A percentile compares a stretch with the other conserved stretches of the same genome.
These are phyloP conservation scores for Cydia fagiglandana DNA, from an alignment of 1,140 invertebrate species.

Conservation along the genomic window DNA sequence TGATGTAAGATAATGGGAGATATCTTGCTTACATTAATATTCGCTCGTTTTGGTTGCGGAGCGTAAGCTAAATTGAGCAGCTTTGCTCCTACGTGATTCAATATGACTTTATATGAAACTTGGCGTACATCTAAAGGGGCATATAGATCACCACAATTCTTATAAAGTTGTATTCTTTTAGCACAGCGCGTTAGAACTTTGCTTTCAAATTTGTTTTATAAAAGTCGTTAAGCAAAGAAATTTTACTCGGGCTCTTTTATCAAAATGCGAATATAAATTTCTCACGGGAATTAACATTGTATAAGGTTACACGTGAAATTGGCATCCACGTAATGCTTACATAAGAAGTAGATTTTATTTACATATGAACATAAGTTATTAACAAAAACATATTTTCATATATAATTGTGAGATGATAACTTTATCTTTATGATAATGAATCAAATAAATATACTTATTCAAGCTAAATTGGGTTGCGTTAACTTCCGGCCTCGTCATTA, in stretches of 20 bases:
- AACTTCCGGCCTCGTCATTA: no score
- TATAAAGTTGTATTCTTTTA: background rate
- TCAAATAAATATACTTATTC: no score
- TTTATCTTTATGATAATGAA: no score
- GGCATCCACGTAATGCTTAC: background rate
- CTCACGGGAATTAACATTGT: background rate
- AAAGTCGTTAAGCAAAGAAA: constrained; percentile 3
- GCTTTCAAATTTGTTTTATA: background rate
- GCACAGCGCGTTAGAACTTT: background rate
- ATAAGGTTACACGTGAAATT: background rate
- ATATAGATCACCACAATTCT: background rate
- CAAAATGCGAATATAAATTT: constrained; percentile 18
- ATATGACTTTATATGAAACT: constrained; percentile 12
- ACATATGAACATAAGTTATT: no score
- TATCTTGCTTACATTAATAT: constrained; percentile 12
- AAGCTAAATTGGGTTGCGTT: no score
- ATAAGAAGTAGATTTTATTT: background rate
- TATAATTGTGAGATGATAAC: no score
- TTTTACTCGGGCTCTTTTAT: background rate
- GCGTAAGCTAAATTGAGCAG: constrained; percentile 16
- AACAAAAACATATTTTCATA: no score
- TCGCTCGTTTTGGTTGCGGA: background rate
- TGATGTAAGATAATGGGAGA: background rate
- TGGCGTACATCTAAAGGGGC: background rate
- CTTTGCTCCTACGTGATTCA: constrained; percentile 28